These are phyloP conservation scores for Cygnus olor DNA, from an alignment of 2,797 vertebrate species.

Conservation along the genomic window DNA sequence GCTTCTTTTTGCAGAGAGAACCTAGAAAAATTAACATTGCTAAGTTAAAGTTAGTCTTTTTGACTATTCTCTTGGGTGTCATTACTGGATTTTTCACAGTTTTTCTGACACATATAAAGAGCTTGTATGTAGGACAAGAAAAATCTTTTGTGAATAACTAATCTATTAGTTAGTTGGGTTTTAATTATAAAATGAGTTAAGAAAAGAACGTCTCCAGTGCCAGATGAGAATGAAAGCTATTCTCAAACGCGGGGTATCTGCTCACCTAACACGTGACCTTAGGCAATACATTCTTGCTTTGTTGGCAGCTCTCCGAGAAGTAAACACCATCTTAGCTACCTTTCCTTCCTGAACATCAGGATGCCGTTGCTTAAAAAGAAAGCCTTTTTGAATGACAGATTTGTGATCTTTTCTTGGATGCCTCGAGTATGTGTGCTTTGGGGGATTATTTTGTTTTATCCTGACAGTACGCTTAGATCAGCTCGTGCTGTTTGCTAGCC, in stretches of 20 bases:
- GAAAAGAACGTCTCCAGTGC: neutral
- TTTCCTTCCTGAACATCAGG: constrained; percentile 6
- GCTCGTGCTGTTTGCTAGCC: neutral
- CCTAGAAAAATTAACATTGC: constrained; percentile 8
- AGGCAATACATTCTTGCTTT: neutral
- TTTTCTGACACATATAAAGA: neutral
- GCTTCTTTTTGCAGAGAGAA: neutral
- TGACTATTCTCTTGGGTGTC: neutral
- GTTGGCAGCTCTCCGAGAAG: neutral
- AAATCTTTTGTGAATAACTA: constrained; percentile 25
- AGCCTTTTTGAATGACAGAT: neutral
- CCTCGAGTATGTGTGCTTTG: neutral
- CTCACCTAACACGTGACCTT: neutral
- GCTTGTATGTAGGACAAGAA: constrained; percentile 12
- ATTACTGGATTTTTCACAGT: neutral
- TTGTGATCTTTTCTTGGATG: neutral
- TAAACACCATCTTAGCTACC: neutral
- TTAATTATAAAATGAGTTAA: constrained; percentile 32
- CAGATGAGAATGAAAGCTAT: neutral
- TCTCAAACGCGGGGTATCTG: neutral
- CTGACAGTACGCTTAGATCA: neutral
- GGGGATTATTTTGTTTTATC: neutral
- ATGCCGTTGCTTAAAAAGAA: neutral
- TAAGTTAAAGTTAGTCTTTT: neutral
- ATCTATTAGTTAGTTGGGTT: neutral